Percentiles rank a stretch among this genome's conserved stretches.
Conservation (phyloP, 1,140 invertebrate genomes). For the Brachionus plicatilis region DNA sequence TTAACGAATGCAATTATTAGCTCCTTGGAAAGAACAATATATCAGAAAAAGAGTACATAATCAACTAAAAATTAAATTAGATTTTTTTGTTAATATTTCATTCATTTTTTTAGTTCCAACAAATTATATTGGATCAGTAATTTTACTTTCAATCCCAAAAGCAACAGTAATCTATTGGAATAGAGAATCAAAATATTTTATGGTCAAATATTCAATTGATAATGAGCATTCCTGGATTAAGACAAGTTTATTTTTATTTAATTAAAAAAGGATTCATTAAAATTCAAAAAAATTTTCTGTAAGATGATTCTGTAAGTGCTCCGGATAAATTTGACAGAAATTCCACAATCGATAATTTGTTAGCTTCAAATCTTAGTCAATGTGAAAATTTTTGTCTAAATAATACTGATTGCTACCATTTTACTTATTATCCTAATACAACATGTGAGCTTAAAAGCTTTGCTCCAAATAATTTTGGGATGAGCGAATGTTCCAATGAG, state of each 20-base stretch:
- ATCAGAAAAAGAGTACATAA: not conserved
- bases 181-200: not conserved
- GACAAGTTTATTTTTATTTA: not conserved
- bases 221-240: not conserved
- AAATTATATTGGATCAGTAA: not conserved
- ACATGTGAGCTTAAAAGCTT: not conserved
- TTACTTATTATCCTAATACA: not conserved
- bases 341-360: not conserved
- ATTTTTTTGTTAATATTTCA: too few species aligned
- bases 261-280: too few species aligned
- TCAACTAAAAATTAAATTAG: too few species aligned
- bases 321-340: not conserved
- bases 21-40: not conserved
- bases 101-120: not conserved
- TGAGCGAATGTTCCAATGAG: not conserved
- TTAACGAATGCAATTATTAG: not conserved
- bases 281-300: too few species aligned
- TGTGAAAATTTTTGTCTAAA: not conserved
- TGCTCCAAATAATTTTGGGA: not conserved
- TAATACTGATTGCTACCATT: not conserved
- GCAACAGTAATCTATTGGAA: not conserved
- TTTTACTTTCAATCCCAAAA: not conserved
- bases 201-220: conserved; percentile 5
- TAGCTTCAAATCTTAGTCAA: not conserved
- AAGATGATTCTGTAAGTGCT: not conserved